Evolutionary conservation across 1,140 invertebrate genomes (phyloP), one percentile per base, ranked within the genome.

Genomic region (Eriocheir sinensis): DNA sequence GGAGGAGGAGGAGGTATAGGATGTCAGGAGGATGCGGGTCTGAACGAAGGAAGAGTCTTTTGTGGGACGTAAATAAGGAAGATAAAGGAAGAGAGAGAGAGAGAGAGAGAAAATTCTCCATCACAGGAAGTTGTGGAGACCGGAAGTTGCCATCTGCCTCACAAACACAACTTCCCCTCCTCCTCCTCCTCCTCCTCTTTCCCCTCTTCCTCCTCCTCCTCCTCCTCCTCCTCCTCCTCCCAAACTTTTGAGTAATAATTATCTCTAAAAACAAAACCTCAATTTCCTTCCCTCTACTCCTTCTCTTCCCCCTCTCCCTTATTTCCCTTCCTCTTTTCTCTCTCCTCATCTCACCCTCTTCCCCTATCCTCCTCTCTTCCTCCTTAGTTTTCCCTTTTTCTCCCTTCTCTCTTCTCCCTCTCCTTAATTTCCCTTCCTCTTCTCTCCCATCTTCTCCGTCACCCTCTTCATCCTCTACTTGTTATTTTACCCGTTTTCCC

Each of bases 41-140:
- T 9, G 48, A 53, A 53, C 12, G 48, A 53, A 53, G 48, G 48
- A 53, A 53, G 9, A 53, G 21, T 53, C n/a, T n/a, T 53, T 21
- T 3, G 48, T 17, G 4, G 44, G 48, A 53, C n/a, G 48, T 53
- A 53, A 53, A 53, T 53, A 53, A 53, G 2, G 12, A 17, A 17
- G 8, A 53, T 53, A 53, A 53, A 53, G 12, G 8, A 53, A 53
- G 21, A 53, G 21, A 53, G n/a, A n/a, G 60, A 72, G 60, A 72
- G 60, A 72, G 60, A 72, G 60, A 72, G 60, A 72, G 60, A 72
- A 9, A 89, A n/a, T 48, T 72, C 30, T 38, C 38, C 53, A 90
- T 72, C 21, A 90, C n/a, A 72, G 89, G 89, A 90, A 90, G 89
- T 90, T 44, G 41, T 72, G 72, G 72, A 90, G 30, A 60, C 89